phyloP scores from a whole-genome alignment of 2,797 vertebrate genomes.

The Chelmon rostratus region DNA sequence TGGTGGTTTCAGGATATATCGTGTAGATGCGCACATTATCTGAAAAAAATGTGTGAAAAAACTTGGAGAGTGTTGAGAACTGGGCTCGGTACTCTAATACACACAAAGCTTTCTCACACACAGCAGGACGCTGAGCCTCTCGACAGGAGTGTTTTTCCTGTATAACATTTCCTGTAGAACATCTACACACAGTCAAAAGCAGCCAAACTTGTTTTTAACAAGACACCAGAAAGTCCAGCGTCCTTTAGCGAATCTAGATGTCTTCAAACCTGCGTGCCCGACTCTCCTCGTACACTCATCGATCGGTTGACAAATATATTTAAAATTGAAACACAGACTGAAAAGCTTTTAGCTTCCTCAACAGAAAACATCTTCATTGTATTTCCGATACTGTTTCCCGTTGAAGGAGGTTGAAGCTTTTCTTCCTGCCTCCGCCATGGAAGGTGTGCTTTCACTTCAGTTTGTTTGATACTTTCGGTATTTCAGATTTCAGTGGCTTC shows the following conservation, averaged over 20 bases:
- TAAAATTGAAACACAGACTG: not conserved
- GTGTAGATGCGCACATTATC: not conserved
- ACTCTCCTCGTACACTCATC: not conserved
- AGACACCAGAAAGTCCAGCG: not conserved
- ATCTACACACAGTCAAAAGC: not conserved
- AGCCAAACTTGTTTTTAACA: not conserved
- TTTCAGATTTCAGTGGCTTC: slow-evolving; percentile 16
- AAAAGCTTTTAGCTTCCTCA: slow-evolving; percentile 3
- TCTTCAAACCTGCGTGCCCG: not conserved
- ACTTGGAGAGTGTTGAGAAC: not conserved
- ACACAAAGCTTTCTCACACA: slow-evolving; percentile 35
- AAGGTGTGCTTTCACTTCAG: not conserved
- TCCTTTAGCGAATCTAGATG: slow-evolving; percentile 6
- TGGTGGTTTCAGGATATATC: not conserved
- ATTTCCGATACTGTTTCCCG: slow-evolving; percentile 9
- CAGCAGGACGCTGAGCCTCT: slow-evolving; percentile 15
- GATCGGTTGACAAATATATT: slow-evolving; percentile 6
- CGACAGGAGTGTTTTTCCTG: slow-evolving; percentile 2
- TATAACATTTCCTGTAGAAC: not conserved
- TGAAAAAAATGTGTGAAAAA: not conserved
- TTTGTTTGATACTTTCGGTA: slow-evolving; percentile 8
- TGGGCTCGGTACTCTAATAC: not conserved
- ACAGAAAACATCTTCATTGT: not conserved
- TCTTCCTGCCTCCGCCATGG: slow-evolving; percentile 18
- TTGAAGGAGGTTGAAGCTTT: slow-evolving; percentile 12